Percentiles rank a stretch among this genome's conserved stretches.
Evolutionary conservation across 2,888 invertebrate genomes (phyloP).

Genomic region (Maniola hyperantus): DNA sequence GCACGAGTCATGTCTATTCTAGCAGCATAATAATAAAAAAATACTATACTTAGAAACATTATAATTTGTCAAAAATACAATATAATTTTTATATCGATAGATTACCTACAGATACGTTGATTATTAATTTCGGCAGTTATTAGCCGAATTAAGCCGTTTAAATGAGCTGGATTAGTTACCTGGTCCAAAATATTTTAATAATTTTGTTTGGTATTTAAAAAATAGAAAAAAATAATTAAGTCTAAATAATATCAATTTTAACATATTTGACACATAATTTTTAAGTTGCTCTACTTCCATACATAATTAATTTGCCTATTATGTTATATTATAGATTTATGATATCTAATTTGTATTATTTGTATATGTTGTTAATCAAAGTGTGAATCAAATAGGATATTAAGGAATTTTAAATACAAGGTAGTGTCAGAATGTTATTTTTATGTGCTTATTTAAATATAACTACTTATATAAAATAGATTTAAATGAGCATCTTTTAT

Average conservation of each 20-base stretch:
- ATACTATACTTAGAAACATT: no score
- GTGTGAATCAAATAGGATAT: constrained; percentile 22
- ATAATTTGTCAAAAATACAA: no score
- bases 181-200: no score
- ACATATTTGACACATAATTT: constrained; percentile 15
- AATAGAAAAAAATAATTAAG: constrained; percentile 1
- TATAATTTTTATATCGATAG: no score
- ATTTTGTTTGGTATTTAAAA: not conserved
- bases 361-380: constrained; percentile 25
- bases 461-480: constrained; percentile 30
- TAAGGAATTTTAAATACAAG: constrained; percentile 25
- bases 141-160: no score
- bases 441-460: constrained; percentile 31
- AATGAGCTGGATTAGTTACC: no score
- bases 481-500: constrained; percentile 34
- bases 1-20: no score
- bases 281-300: constrained; percentile 34
- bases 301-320: constrained; percentile 24
- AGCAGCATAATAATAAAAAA: no score
- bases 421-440: constrained; percentile 28
- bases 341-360: constrained; percentile 16
- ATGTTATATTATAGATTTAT: constrained; percentile 9
- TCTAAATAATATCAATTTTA: constrained; percentile 1
- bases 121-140: no score
- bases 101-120: no score